These are phyloP conservation scores for Nasonia longicornis DNA, from an alignment of 1,140 invertebrate genomes.

Conservation along the genomic window DNA sequence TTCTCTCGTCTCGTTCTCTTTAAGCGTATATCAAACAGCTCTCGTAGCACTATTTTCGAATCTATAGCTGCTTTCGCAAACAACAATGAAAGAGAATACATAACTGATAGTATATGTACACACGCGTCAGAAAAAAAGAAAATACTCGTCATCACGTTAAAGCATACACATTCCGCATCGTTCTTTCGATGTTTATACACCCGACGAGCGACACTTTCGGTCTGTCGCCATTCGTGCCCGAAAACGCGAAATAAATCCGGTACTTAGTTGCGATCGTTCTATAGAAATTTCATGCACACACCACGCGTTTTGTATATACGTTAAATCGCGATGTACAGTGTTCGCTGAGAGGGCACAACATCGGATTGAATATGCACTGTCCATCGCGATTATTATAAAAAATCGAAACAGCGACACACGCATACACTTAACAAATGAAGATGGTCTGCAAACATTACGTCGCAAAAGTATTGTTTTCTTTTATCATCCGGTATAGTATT, in stretches of 20 bases:
- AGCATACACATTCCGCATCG: constrained; percentile 39
- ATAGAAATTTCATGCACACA: constrained; percentile 33
- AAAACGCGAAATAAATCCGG: constrained; percentile 27
- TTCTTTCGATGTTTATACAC: constrained; percentile 11
- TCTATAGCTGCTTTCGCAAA: constrained; percentile 26
- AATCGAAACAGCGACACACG: constrained; percentile 32
- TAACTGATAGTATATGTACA: neutral
- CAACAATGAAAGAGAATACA: constrained; percentile 24
- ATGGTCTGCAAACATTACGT: constrained; percentile 23
- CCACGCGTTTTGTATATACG: constrained; percentile 11
- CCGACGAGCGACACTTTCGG: constrained; percentile 25
- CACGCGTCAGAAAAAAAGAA: constrained; percentile 19
- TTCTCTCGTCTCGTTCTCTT: neutral
- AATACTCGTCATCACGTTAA: constrained; percentile 23
- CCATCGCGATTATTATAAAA: constrained; percentile 16
- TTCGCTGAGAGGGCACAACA: neutral
- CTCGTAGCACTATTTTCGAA: neutral
- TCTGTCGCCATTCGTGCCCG: constrained; percentile 1
- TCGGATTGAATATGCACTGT: neutral
- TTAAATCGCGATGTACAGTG: constrained; percentile 15
- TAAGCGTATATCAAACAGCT: constrained; percentile 9
- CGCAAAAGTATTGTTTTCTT: constrained; percentile 20
- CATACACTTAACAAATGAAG: constrained; percentile 36
- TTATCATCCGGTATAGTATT: constrained; percentile 2
- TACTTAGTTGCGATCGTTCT: neutral